Base-by-base conservation (phyloP, 2,888 invertebrate species). In the Hoplodrina blanda region DNA sequence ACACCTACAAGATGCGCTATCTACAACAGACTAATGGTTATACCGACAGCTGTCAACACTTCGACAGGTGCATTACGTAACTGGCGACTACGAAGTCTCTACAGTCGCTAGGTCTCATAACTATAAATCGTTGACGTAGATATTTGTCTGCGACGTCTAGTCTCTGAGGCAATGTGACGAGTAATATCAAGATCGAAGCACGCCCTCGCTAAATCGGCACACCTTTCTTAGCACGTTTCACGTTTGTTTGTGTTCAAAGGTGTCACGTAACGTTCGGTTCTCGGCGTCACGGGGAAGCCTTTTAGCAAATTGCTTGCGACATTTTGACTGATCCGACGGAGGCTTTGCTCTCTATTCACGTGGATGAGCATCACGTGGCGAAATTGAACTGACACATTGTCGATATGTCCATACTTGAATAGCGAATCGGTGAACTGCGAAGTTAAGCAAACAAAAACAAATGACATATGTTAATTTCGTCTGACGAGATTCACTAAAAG, bases 221-320 rank as follows among this genome's bases (percentile, higher is more conserved):
- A 85, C 89, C 89, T 88, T 87, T 87, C 87, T 86, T 85, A 82
- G 83, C 81, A 82, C 78, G 83, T 84, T 80, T 74, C 76, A 71
- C 67, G 62, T 69, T 80, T 85, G 85, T 87, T 84, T 84, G 85
- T 81, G 82, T 76, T 83, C 77, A 85, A 78, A 82, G 82, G 88
- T 89, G 90, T 91, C 93, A 87, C 87, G 87, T 90, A 86, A 82
- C 86, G 78, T 88, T 87, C 86, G 81, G 73, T 82, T 82, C 77
- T 74, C 79, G 86, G 84, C 77, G 81, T 88, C 87, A 87, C 84
- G 82, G 78, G 55, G 89, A 92, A 91, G 87, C 91, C 91, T 92
- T 93, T 92, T 92, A 92, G 89, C 88, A 92, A 91, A 93, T 93
- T 92, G 91, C 82, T 80, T 87, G 82, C 82, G 91, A 91, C 91